phyloP scores from a whole-genome alignment of 1,140 invertebrate genomes.

The Chrysoperla carnea region DNA sequence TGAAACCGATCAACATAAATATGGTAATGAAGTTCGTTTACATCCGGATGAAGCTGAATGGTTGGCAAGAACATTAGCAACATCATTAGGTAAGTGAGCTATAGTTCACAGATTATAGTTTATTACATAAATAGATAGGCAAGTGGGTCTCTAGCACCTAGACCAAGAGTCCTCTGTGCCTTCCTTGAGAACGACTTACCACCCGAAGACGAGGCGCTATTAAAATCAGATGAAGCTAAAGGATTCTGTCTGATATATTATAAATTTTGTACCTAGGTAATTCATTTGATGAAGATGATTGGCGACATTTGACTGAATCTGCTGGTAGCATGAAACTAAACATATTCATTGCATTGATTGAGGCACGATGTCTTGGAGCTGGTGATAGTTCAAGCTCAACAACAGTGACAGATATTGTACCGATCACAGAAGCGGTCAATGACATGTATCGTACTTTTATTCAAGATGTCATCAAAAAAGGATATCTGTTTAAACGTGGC shows the following conservation, averaged over 20 bases:
- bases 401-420: constrained; percentile 32
- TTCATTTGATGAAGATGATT: constrained; percentile 46
- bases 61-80: constrained; percentile 42
- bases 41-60: constrained; percentile 44
- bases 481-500: constrained; percentile 50
- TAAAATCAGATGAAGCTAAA: no score
- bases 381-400: background rate
- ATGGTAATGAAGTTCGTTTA: constrained; percentile 34
- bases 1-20: constrained; percentile 29
- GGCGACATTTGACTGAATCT: constrained; percentile 38
- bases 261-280: constrained; percentile 9
- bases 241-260: no score
- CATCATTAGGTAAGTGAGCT: constrained; percentile 38
- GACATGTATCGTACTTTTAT: constrained; percentile 62
- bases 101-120: no score
- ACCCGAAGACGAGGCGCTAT: no score
- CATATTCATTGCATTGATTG: constrained; percentile 52
- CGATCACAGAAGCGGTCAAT: constrained; percentile 49
- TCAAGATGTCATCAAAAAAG: constrained; percentile 69
- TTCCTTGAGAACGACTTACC: no score
- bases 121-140: no score
- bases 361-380: constrained; percentile 42
- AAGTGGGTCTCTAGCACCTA: no score
- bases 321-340: constrained; percentile 42
- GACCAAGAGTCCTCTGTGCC: no score